Evolutionary conservation across 2,797 vertebrate genomes (phyloP).

Genomic region (Phataginus tricuspis): DNA sequence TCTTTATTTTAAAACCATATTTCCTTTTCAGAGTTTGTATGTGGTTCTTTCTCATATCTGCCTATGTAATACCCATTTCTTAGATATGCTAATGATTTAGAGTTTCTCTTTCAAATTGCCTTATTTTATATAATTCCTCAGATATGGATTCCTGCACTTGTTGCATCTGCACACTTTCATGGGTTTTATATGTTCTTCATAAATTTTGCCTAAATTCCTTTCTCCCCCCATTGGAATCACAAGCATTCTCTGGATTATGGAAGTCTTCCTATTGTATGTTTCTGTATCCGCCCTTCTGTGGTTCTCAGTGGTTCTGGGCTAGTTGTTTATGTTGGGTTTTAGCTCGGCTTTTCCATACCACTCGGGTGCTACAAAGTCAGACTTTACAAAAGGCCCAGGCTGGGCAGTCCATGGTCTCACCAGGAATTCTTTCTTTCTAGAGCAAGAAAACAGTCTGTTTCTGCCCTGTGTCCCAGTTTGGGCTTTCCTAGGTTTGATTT

Average conservation of each 20-base stretch:
- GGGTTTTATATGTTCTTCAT: background rate
- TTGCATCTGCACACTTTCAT: background rate
- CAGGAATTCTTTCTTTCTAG: background rate
- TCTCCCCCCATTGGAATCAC: background rate
- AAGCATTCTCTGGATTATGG: background rate
- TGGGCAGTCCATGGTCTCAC: background rate
- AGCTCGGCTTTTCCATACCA: background rate
- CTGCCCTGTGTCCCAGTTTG: background rate
- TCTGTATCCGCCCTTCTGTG: background rate
- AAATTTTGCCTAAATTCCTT: background rate
- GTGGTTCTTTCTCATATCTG: conserved; percentile 40
- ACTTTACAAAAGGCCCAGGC: background rate
- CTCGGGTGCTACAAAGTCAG: conserved; percentile 7
- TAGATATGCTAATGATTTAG: background rate
- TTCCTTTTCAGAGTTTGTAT: conserved; percentile 32
- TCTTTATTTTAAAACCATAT: conserved; percentile 30
- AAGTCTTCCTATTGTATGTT: background rate
- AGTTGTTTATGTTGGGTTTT: conserved; percentile 19
- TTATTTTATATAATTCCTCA: background rate
- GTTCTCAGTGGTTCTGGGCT: conserved; percentile 29
- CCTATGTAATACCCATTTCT: background rate
- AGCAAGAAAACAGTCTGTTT: background rate
- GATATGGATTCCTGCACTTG: background rate
- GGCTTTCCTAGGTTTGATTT: conserved; percentile 17
- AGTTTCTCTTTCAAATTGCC: background rate